Percentiles rank a stretch among this genome's conserved stretches.
These are phyloP conservation scores for Spinus pinus DNA, from an alignment of 2,797 vertebrate genomes.

Conservation along the genomic window DNA sequence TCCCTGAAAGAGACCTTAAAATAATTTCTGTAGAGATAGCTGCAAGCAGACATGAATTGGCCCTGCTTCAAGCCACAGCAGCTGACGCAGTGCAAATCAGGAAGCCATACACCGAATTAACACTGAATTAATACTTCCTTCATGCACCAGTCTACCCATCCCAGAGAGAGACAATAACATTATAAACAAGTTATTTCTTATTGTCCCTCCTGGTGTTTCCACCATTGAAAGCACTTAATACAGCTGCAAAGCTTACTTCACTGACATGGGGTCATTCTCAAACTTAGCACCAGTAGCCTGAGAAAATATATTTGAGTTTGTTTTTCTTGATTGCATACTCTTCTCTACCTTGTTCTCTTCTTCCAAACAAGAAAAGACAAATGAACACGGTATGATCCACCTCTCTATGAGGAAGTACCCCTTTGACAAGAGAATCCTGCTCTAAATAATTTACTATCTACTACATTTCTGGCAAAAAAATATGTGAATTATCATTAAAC, in stretches of 20 bases:
- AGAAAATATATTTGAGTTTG: background rate
- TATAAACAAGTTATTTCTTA: background rate
- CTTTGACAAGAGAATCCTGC: background rate
- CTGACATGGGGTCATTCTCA: background rate
- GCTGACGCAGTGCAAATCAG: background rate
- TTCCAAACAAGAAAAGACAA: background rate
- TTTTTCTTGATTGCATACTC: rapidly evolving
- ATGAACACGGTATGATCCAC: background rate
- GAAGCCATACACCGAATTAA: background rate
- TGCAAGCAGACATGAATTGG: background rate
- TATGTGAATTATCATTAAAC: background rate
- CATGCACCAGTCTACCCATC: background rate
- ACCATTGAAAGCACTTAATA: background rate
- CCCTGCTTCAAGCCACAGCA: background rate
- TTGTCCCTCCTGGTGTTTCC: background rate
- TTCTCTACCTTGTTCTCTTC: background rate
- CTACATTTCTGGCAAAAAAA: background rate
- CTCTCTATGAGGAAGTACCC: background rate
- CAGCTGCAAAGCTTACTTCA: background rate
- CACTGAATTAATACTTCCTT: background rate
- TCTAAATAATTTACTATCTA: background rate
- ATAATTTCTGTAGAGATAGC: background rate
- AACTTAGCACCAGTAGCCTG: background rate
- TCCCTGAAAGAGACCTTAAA: background rate
- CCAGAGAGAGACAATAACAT: background rate